Conservation (phyloP, 1,140 invertebrate genomes). For the Ectropis grisescens region DNA sequence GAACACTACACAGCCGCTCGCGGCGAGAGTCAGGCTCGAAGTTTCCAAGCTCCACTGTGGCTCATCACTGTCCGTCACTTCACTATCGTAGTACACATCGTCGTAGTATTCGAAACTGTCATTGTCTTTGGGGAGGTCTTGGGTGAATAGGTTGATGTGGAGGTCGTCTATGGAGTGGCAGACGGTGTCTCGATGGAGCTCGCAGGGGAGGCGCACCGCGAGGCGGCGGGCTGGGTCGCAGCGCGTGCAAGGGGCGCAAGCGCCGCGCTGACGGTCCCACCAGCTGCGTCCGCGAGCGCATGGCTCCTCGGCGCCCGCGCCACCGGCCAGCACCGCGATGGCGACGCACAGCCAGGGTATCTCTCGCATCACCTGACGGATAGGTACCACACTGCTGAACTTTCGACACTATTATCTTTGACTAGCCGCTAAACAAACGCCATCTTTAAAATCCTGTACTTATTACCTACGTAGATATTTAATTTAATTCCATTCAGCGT, state of each 20-base stretch:
- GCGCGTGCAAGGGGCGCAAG: constrained; percentile 74
- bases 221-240: constrained; percentile 68
- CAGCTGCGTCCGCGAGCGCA: constrained; percentile 70
- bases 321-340: constrained; percentile 46
- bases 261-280: constrained; percentile 70
- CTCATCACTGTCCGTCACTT: constrained; percentile 39
- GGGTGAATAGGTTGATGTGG: constrained; percentile 65
- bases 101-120: constrained; percentile 49
- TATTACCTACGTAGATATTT: too few species aligned
- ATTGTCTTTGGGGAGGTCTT: constrained; percentile 22
- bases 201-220: constrained; percentile 75
- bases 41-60: constrained; percentile 71
- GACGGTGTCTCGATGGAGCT: constrained; percentile 74
- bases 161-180: constrained; percentile 74
- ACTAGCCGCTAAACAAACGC: too few species aligned
- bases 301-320: constrained; percentile 33
- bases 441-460: too few species aligned
- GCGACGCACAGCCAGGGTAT: constrained; percentile 44
- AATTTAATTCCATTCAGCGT: too few species aligned
- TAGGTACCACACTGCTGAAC: too few species aligned
- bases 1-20: constrained; percentile 73
- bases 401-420: too few species aligned
- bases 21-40: constrained; percentile 67
- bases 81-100: constrained; percentile 46
- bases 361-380: constrained; percentile 53